phyloP scores from a whole-genome alignment of 2,797 vertebrate species.

The Syndactyla subalaris region DNA sequence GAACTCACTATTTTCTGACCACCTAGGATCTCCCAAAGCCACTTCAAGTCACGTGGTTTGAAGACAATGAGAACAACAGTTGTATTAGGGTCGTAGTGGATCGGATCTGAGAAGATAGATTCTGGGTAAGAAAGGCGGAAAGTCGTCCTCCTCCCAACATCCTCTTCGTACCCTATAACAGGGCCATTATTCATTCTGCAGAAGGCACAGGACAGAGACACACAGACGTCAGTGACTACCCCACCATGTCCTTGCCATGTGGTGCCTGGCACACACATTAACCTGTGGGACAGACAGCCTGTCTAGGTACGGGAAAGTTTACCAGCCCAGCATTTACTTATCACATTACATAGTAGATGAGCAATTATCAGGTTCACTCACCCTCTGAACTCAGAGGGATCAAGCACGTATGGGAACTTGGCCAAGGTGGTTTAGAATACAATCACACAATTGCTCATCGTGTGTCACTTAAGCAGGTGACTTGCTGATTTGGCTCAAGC shows the following conservation, averaged over 20 bases:
- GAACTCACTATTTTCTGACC: conserved; percentile 77
- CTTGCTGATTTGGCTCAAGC: background rate
- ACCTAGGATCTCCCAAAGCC: conserved; percentile 75
- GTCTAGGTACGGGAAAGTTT: background rate
- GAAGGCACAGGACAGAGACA: conserved; percentile 15
- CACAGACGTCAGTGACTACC: background rate
- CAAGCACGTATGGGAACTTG: background rate
- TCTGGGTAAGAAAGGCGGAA: conserved; percentile 84
- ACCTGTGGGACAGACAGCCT: background rate
- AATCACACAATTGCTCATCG: background rate
- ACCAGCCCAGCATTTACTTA: background rate
- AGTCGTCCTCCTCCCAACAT: conserved; percentile 82
- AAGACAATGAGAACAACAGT: conserved; percentile 77
- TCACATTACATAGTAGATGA: background rate
- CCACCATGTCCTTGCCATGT: accelerated
- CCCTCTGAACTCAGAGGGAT: background rate
- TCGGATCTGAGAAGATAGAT: conserved; percentile 79
- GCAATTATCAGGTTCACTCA: background rate
- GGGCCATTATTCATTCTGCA: conserved; percentile 83
- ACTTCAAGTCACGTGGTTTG: conserved; percentile 79
- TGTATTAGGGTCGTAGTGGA: conserved; percentile 77
- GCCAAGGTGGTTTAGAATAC: conserved; percentile 22
- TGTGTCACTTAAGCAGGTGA: background rate
- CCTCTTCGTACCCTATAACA: conserved; percentile 80
- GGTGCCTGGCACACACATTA: background rate